Evolutionary conservation across 1,140 invertebrate genomes (phyloP).

Genomic region (Macrobrachium nipponense): DNA sequence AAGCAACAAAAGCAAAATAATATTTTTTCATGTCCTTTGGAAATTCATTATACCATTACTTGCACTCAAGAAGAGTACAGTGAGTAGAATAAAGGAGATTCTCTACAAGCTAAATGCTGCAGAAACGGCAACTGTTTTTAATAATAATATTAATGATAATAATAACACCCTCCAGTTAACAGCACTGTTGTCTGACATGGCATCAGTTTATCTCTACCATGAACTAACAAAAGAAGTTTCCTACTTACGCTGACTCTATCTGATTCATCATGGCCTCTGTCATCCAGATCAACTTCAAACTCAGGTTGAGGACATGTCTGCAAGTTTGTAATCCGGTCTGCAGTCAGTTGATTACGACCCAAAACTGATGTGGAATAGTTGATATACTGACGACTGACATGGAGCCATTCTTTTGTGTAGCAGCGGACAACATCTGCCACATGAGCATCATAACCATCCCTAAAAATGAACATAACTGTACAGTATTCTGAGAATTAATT

Average conservation of each 20-base stretch:
- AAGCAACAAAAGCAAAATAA: too few species aligned
- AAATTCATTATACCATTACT: too few species aligned
- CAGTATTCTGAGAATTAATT: too few species aligned
- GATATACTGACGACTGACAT: constrained; percentile 82
- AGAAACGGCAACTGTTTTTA: too few species aligned
- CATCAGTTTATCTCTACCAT: too few species aligned
- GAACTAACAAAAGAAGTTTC: not conserved
- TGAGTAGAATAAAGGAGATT: too few species aligned
- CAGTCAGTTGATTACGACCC: constrained; percentile 41
- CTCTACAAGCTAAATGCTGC: too few species aligned
- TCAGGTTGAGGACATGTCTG: constrained; percentile 51
- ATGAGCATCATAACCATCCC: constrained; percentile 81
- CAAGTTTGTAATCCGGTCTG: constrained; percentile 39
- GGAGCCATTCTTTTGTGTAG: constrained; percentile 89
- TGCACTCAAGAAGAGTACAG: too few species aligned
- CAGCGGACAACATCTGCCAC: constrained; percentile 86
- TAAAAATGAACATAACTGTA: constrained; percentile 68
- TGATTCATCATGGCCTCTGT: constrained; percentile 41
- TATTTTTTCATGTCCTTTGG: too few species aligned
- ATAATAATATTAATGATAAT: too few species aligned
- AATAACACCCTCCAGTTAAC: too few species aligned
- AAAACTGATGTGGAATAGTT: constrained; percentile 75
- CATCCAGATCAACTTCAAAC: constrained; percentile 68
- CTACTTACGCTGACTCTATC: constrained; percentile 47
- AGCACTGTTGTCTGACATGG: too few species aligned